Conservation (phyloP, 2,797 vertebrate genomes). For the Netta rufina region DNA sequence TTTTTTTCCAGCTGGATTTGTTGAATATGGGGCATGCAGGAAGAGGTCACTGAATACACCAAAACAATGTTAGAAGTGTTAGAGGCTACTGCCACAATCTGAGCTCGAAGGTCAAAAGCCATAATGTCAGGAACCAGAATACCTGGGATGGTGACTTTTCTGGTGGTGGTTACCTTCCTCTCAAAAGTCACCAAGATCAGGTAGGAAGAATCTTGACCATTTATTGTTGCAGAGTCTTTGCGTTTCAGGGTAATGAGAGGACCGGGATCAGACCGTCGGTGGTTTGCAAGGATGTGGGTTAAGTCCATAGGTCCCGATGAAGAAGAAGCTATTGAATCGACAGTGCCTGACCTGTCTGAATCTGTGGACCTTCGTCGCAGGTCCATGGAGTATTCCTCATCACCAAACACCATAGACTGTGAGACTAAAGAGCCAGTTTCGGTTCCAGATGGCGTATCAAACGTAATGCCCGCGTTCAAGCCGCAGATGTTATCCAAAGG, state of each 20-base stretch:
- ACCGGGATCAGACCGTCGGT: slow-evolving; percentile 86
- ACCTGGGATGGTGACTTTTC: slow-evolving; percentile 91
- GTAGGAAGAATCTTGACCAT: slow-evolving; percentile 89
- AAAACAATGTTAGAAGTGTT: slow-evolving; percentile 89
- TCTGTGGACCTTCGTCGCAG: slow-evolving; percentile 84
- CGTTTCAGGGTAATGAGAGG: slow-evolving; percentile 85
- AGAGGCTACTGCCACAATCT: slow-evolving; percentile 89
- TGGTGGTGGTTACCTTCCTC: slow-evolving; percentile 89
- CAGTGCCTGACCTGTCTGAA: slow-evolving; percentile 77
- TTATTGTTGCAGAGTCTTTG: slow-evolving; percentile 82
- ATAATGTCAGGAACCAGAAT: slow-evolving; percentile 91
- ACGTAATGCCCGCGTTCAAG: slow-evolving; percentile 85
- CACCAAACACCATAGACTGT: slow-evolving; percentile 71
- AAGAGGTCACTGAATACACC: slow-evolving; percentile 87
- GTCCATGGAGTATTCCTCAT: slow-evolving; percentile 81
- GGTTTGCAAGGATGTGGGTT: slow-evolving; percentile 86
- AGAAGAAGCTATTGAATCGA: slow-evolving; percentile 75
- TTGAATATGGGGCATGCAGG: slow-evolving; percentile 91
- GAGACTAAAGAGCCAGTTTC: slow-evolving; percentile 73
- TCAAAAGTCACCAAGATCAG: slow-evolving; percentile 91
- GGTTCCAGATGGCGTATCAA: slow-evolving; percentile 75
- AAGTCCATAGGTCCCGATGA: slow-evolving; percentile 84
- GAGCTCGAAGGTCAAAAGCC: slow-evolving; percentile 85
- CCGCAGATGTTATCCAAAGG: slow-evolving; percentile 89
- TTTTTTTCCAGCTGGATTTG: slow-evolving; percentile 88